Evolutionary conservation across 37 sponge, comb jelly and placozoan genomes (phyloP).

Genomic region (Petrosia ficiformis): DNA sequence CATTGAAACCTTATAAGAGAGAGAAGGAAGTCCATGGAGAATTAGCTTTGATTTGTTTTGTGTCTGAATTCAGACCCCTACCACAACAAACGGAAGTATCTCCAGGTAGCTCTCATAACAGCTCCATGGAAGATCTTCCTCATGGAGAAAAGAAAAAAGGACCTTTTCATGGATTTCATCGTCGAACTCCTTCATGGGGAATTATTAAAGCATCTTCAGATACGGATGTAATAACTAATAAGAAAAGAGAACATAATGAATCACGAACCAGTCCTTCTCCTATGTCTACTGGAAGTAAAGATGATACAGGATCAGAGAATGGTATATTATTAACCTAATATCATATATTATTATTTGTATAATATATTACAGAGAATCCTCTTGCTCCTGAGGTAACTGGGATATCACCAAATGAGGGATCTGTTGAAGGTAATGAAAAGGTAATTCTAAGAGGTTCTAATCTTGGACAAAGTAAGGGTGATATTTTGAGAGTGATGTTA

Average conservation of each 20-base stretch:
- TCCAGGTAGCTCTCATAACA: slow-evolving; percentile 3
- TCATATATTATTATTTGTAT: no score
- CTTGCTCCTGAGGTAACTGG: slow-evolving; percentile 85
- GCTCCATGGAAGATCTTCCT: slow-evolving; percentile 27
- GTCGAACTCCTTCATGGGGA: slow-evolving; percentile 22
- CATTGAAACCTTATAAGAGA: slow-evolving; percentile 54
- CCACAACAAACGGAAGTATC: background rate
- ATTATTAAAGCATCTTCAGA: no score
- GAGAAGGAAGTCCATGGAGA: slow-evolving; percentile 45
- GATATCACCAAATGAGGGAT: slow-evolving; percentile 68
- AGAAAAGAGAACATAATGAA: no score
- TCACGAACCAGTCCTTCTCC: no score
- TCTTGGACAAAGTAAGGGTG: slow-evolving; percentile 56
- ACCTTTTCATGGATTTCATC: no score
- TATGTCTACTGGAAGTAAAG: no score
- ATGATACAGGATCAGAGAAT: no score
- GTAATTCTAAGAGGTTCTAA: slow-evolving; percentile 74
- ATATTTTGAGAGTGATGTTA: slow-evolving; percentile 61
- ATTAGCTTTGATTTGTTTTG: slow-evolving; percentile 38
- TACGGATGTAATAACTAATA: no score
- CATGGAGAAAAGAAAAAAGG: background rate
- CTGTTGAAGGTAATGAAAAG: slow-evolving; percentile 50
- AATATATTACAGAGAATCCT: no score
- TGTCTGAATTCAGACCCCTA: slow-evolving; percentile 24
- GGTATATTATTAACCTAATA: no score